Conservation (phyloP, 2,797 vertebrate genomes). For the Diceros bicornis region DNA sequence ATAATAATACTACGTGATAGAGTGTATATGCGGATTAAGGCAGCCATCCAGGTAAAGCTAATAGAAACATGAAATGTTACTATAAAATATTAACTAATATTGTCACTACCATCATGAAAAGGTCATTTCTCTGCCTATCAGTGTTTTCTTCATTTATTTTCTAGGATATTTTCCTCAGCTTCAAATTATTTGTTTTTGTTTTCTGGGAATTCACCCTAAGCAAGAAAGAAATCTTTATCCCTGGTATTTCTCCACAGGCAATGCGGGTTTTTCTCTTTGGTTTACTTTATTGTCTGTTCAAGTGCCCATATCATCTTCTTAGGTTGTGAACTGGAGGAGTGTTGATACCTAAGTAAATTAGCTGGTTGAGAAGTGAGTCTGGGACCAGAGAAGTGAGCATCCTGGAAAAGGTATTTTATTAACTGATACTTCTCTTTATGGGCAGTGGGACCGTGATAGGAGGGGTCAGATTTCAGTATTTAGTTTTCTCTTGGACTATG, state of each 20-base stretch:
- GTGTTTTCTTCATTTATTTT: not conserved
- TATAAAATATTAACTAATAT: not conserved
- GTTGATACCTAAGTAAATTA: not conserved
- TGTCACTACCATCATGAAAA: not conserved
- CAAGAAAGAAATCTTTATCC: not conserved
- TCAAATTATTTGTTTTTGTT: not conserved
- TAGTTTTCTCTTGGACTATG: not conserved
- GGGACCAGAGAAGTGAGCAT: not conserved
- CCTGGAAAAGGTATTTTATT: not conserved
- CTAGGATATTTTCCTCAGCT: not conserved
- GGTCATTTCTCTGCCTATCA: not conserved
- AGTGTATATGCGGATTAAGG: not conserved
- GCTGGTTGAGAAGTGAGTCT: not conserved
- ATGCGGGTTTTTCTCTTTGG: not conserved
- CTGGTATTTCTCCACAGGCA: not conserved
- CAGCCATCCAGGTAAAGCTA: not conserved
- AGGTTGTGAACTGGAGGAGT: not conserved
- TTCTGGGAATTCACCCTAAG: not conserved
- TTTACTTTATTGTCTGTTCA: not conserved
- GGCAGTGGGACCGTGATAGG: fast-evolving
- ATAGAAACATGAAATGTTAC: not conserved
- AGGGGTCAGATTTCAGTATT: not conserved
- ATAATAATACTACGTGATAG: not conserved
- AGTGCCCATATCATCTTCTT: not conserved
- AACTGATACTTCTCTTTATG: not conserved